Conservation (phyloP, 2,888 invertebrate genomes). For the Ophion costatus region DNA sequence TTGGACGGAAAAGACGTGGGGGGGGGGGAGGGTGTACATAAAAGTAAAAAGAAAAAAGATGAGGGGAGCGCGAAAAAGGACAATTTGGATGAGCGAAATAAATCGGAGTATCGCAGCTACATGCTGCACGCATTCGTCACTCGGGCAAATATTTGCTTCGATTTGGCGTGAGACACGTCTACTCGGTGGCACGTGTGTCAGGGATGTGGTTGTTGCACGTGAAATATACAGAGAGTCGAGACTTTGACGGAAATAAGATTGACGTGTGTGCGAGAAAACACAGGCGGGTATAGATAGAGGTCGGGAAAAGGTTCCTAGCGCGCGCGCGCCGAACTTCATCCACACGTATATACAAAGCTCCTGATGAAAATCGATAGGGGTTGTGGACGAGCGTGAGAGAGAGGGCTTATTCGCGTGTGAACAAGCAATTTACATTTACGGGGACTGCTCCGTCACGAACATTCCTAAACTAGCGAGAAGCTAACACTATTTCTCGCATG, state of each 20-base stretch:
- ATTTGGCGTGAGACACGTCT: conserved; percentile 12
- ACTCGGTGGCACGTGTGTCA: conserved; percentile 27
- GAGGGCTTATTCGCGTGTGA: conserved; percentile 64
- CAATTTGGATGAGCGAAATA: background rate
- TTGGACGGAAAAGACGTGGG: too few relatives aligned
- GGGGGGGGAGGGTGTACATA: too few relatives aligned
- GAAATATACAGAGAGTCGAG: conserved; percentile 25
- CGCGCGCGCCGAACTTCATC: conserved; percentile 43
- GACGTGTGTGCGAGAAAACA: conserved; percentile 39
- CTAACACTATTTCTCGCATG: conserved; percentile 59
- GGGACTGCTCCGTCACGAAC: conserved; percentile 55
- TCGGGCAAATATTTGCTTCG: conserved; percentile 16
- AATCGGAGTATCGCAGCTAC: background rate
- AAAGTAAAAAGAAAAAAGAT: background rate
- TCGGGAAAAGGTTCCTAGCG: conserved; percentile 20
- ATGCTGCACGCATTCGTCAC: background rate
- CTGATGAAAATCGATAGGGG: conserved; percentile 60
- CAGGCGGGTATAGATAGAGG: background rate
- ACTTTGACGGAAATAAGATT: conserved; percentile 46
- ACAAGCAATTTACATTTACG: conserved; percentile 68
- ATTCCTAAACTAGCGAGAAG: conserved; percentile 69
- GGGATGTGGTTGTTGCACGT: conserved; percentile 43
- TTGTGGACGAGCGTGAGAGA: conserved; percentile 33
- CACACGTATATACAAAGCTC: conserved; percentile 53
- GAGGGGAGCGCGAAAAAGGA: background rate